A percentile compares a stretch with the other conserved stretches of the same genome.
Evolutionary conservation across 2,113 vertebrate species (phyloP).

Genomic region (Anthoscopus minutus): DNA sequence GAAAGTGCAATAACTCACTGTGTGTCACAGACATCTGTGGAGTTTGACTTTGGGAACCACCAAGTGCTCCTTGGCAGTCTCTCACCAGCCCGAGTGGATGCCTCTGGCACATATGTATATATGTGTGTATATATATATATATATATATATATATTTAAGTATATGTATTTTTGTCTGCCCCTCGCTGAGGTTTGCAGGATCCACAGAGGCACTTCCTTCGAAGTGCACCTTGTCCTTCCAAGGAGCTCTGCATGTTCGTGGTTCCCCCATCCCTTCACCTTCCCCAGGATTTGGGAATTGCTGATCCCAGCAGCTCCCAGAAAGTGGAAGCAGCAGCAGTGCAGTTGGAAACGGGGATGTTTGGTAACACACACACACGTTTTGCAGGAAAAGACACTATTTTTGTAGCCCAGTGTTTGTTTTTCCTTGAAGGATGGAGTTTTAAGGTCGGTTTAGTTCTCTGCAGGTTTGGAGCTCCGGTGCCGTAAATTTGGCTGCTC

Average conservation of each 20-base stretch:
- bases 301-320: neutral
- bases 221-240: neutral
- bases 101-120: rapidly evolving
- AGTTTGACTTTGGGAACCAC: neutral
- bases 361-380: neutral
- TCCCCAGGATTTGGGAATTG: rapidly evolving
- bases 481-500: neutral
- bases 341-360: neutral
- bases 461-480: neutral
- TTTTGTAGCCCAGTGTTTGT: neutral
- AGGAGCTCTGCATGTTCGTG: rapidly evolving
- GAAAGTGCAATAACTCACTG: neutral
- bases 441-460: neutral
- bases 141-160: no score
- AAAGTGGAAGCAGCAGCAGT: neutral
- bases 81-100: neutral
- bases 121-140: no score
- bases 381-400: neutral
- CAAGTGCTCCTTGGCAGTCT: neutral
- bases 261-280: neutral
- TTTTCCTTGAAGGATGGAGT: neutral
- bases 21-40: neutral
- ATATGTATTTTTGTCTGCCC: rapidly evolving
- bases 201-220: neutral
- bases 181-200: neutral